Base-by-base conservation (phyloP, 2,113 vertebrate species). In the Marcusenius ussheri region DNA sequence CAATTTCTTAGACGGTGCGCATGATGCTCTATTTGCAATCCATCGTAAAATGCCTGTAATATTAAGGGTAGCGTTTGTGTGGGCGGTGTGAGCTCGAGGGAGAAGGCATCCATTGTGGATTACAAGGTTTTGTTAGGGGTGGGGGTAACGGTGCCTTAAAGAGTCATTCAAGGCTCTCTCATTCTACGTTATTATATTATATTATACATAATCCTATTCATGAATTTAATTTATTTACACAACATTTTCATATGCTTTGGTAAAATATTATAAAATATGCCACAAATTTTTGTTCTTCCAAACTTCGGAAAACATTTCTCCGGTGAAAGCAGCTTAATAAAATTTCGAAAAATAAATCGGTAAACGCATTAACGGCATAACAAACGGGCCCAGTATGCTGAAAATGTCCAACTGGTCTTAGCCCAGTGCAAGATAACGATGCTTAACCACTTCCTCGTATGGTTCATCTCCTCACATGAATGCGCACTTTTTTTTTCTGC, bases 41-140 rank as follows among this genome's bases (percentile, higher is more conserved):
- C 24, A 35, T 58, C 39, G 15, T 51, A 83, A 88, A 90, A 31
- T 27, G 39, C 50, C 24, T n/a, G 11, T 24, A 87, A 27, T 31
- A 90, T 88, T 77, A 39, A 74, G 17, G 49, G 13, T n/a, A 87
- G 45, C n/a, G 49, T 53, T 87, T 87, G 49, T 87, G 85, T 87
- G 49, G 85, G 85, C 85, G 85, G n/a, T n/a, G 27, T 50, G 11
- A 19, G 27, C 87, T 46, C n/a, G 56, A 88, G n/a, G 27, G 87
- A 42, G 13, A 45, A 45, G 17, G 87, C 21, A n/a, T 47, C 19
- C 51, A 88, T 87, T 87, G 31, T 51, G 31, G 35, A 17, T 77
- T 39, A 24, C 24, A 35, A 87, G 13, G 24, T 46, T 46, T 13
- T 84, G 11, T n/a, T 84, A 46, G 83, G 45, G 45, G 47, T 50